A percentile compares a stretch with the other conserved stretches of the same genome.
These are phyloP conservation scores for Lordiphosa clarofinis DNA, from an alignment of 1,140 invertebrate genomes.

Conservation along the genomic window DNA sequence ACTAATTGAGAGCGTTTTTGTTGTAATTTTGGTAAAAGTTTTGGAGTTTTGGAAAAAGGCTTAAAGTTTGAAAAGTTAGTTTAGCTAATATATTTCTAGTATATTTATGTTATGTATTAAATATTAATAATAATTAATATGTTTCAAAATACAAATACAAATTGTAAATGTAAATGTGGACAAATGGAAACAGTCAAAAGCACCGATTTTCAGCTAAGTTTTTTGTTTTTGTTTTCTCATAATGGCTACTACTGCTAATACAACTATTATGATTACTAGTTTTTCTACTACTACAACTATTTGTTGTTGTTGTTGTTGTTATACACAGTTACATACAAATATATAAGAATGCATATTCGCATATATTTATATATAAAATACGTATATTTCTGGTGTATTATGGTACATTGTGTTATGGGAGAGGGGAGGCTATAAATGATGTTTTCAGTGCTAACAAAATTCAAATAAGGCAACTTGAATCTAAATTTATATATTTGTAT, in stretches of 20 bases:
- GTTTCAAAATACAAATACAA: constrained; percentile 75
- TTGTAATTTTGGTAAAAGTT: constrained; percentile 14
- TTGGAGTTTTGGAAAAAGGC: constrained; percentile 2
- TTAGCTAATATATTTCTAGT: constrained; percentile 32
- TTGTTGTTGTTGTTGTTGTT: constrained; percentile 35
- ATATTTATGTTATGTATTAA: constrained; percentile 33
- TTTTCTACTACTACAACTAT: constrained; percentile 9
- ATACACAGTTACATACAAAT: constrained; percentile 65
- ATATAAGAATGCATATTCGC: constrained; percentile 45
- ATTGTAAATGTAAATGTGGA: constrained; percentile 74
- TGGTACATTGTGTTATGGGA: constrained; percentile 4
- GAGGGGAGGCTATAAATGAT: constrained; percentile 47
- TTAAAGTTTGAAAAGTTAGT: constrained; percentile 4
- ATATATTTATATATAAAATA: constrained; percentile 74
- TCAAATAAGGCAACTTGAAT: constrained; percentile 78
- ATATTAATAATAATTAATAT: constrained; percentile 34
- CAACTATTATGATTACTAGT: constrained; percentile 19
- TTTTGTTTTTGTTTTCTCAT: constrained; percentile 37
- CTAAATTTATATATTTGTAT: constrained; percentile 50
- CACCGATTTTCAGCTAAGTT: constrained; percentile 80
- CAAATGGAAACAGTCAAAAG: constrained; percentile 80
- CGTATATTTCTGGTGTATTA: constrained; percentile 40
- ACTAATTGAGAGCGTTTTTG: constrained; percentile 12
- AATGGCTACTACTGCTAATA: constrained; percentile 22
- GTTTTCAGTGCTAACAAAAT: constrained; percentile 68